Base-by-base conservation (phyloP, 2,113 vertebrate species). In the Lampris megalopsis region DNA sequence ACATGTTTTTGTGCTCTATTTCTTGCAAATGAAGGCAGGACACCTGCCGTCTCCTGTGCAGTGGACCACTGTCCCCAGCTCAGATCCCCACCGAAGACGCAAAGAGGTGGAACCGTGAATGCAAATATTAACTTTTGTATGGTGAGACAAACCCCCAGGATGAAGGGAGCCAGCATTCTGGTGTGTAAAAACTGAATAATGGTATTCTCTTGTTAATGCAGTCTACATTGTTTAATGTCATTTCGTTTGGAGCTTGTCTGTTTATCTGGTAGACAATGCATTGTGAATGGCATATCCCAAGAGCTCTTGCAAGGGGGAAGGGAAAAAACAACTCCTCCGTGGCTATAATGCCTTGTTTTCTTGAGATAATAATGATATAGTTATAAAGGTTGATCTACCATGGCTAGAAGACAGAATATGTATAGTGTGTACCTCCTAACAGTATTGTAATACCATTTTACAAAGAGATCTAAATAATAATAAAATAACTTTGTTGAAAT, bases 41-140 rank as follows among this genome's bases (percentile, higher is more conserved):
- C 82, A 87, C 79, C 85, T 90, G 82, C 72, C 49, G 66, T 65
- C 79, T 83, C 47, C 36, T 40, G 63, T n/a, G 60, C 68, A 54
- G 24, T 9, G 63, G 37, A 38, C 40, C 70, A 73, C 61, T 77
- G 75, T 68, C 49, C 35, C 48, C 56, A 66, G 67, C 24, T 24
- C 24, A 24, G 24, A 24, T 58, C 54, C 41, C 9, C 24, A 10
- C 6, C 35, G 73, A 63, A 59, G 60, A 50, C 53, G 72, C 59
- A 37, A 58, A 66, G 65, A 49, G 68, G 45, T 56, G 42, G 38
- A 5, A 42, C 35, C 37, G 49, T 76, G 57, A 82, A 86, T 71
- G 54, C 52, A 45, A 75, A 71, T 84, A 71, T 67, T 87, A 80
- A 86, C 82, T 72, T 58, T 57, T 60, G 64, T 35, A 59, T 68